Base-by-base conservation (phyloP, 2,797 vertebrate genomes). In the Bucorvus abyssinicus region DNA sequence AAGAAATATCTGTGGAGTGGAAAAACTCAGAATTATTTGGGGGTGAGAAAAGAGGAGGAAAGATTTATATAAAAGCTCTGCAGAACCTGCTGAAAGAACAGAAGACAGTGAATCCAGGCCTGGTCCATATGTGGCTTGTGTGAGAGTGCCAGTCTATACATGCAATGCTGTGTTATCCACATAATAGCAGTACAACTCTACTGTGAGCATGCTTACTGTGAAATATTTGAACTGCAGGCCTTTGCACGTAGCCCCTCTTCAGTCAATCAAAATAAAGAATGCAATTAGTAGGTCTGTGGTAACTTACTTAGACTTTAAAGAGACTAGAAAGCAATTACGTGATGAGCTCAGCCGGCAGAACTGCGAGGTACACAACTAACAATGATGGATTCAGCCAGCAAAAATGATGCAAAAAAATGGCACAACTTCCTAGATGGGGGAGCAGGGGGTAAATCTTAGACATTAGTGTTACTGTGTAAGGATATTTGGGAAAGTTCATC, bases 1-100 rank as follows among this genome's bases (percentile, higher is more conserved):
- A 93, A 81, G 52, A 50, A 96, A 27, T 91, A 91, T 86, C 85
- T 84, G 84, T 57, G 38, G 78, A 91, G 87, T 90, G 70, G 78
- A 90, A 90, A 94, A 91, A 69, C 60, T 70, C 87, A 57, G 65
- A 82, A 52, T 45, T 90, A 71, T 84, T 70, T 21, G 3, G 23
- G 50, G 8, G 21, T 87, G 65, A 84, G 69, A 90, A 94, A 52
- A 87, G 42, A 67, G 15, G 32, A 87, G n/a, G 55, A 64, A 84
- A 71, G 17, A 32, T 70, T 94, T 76, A 64, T 50, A 21, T 65
- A 63, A 94, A 94, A 76, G 44, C 17, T 89, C 32, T 40, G 13
- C 29, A 78, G 73, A 71, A 84, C 81, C 13, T 45, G 30, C 63
- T 84, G 67, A 74, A 69, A 81, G 69, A 89, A 50, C 21, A 68